A percentile compares a stretch with the other conserved stretches of the same genome.
These are phyloP conservation scores for Hydraecia micacea DNA, from an alignment of 2,888 invertebrate genomes.

Conservation along the genomic window DNA sequence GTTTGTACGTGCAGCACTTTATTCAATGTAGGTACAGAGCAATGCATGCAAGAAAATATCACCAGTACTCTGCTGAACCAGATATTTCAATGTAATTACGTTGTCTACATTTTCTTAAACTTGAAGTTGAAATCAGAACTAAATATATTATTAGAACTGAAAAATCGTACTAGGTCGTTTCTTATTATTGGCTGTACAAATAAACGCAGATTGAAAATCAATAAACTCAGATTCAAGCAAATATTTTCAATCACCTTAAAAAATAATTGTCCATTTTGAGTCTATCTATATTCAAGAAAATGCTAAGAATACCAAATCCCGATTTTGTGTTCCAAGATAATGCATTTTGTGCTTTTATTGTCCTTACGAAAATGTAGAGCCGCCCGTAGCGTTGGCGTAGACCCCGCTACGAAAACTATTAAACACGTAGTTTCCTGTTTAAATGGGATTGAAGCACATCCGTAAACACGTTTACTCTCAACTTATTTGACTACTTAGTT, in stretches of 20 bases:
- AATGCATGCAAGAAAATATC: conserved; percentile 5
- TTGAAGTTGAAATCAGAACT: conserved; percentile 11
- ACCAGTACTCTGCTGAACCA: conserved; percentile 11
- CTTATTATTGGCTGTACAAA: conserved; percentile 19
- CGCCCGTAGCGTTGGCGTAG: conserved; percentile 47
- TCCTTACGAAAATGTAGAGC: conserved; percentile 26
- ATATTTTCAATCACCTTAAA: conserved; percentile 28
- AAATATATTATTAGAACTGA: conserved; percentile 10
- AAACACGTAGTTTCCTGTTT: conserved; percentile 15
- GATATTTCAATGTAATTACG: conserved; percentile 2
- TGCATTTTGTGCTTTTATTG: not conserved
- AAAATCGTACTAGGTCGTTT: not conserved
- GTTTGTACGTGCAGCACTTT: not conserved
- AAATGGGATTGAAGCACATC: conserved; percentile 43
- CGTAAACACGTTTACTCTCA: conserved; percentile 38
- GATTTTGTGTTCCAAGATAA: not conserved
- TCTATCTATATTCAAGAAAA: conserved; percentile 8
- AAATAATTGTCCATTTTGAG: conserved; percentile 6
- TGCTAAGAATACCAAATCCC: not conserved
- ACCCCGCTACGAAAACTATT: conserved; percentile 39
- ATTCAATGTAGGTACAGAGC: not conserved
- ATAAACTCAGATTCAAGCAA: conserved; percentile 22
- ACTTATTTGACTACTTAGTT: conserved; percentile 52
- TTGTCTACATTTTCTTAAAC: conserved; percentile 7
- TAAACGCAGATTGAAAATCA: conserved; percentile 15